These are phyloP conservation scores for Apostichopus leukothele DNA, from an alignment of 53 echinoderm and acorn worm species.

Conservation along the genomic window DNA sequence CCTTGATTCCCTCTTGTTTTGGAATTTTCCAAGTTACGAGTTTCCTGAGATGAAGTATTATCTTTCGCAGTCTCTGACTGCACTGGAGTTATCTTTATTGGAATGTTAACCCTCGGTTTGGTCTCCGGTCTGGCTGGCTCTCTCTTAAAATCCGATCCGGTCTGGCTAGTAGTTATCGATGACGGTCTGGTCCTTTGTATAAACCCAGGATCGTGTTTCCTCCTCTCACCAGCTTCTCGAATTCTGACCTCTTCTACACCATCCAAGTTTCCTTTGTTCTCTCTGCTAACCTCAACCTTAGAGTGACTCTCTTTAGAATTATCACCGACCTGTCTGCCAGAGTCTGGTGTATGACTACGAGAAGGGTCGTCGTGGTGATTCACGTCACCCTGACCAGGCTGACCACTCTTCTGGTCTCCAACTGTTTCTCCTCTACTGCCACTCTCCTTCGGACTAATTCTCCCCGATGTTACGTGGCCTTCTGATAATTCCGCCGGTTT, in stretches of 20 bases:
- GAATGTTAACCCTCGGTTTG: background rate
- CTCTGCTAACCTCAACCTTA: background rate
- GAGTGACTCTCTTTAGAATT: background rate
- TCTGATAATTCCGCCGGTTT: background rate
- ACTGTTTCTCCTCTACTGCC: background rate
- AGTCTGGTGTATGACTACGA: background rate
- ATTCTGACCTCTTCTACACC: background rate
- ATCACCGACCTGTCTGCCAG: background rate
- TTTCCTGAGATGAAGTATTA: background rate
- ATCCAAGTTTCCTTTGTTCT: background rate
- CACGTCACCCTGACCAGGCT: too few relatives aligned
- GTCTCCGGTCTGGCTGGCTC: slow-evolving; percentile 16
- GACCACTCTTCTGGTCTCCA: background rate
- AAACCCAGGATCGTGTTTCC: slow-evolving; percentile 5
- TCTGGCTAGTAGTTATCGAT: background rate
- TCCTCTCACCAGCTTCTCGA: background rate
- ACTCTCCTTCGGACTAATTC: background rate
- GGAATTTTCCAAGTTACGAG: background rate
- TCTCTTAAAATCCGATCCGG: background rate
- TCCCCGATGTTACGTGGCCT: background rate
- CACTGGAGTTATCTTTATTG: background rate
- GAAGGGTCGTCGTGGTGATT: too few relatives aligned
- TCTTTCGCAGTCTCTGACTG: background rate
- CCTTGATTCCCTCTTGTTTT: too few relatives aligned
- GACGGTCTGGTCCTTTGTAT: background rate